A percentile compares a stretch with the other conserved stretches of the same genome.
These are phyloP conservation scores for Rhincodon typus DNA, from an alignment of 2,797 vertebrate genomes.

Conservation along the genomic window DNA sequence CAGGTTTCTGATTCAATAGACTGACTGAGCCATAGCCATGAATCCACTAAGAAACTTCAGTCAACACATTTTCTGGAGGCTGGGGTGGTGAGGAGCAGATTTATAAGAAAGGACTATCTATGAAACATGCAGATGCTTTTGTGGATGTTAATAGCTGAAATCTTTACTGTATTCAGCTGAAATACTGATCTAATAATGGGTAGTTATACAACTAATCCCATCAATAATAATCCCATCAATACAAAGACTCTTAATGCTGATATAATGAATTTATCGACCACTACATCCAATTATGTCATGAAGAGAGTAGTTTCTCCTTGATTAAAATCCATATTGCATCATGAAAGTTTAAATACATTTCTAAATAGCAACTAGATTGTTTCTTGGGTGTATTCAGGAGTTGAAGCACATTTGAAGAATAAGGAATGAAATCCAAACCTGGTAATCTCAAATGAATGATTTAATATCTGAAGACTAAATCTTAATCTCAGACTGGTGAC, in stretches of 20 bases:
- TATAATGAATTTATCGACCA: background rate
- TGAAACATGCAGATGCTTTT: background rate
- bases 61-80: background rate
- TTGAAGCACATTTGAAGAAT: background rate
- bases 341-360: background rate
- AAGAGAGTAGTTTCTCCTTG: background rate
- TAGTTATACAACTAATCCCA: background rate
- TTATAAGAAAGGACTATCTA: background rate
- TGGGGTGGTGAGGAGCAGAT: background rate
- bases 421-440: background rate
- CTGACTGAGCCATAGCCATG: background rate
- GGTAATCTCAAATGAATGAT: background rate
- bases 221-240: background rate
- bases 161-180: background rate
- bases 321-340: background rate
- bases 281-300: background rate
- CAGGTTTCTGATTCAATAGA: constrained; percentile 34
- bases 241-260: background rate
- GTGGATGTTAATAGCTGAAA: background rate
- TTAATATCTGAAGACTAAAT: background rate
- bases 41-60: background rate
- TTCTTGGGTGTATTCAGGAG: background rate
- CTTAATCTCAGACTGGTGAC: background rate
- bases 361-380: background rate
- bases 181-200: background rate